Base-by-base conservation (phyloP, 2,113 vertebrate genomes). In the Ramphastos sulfuratus region DNA sequence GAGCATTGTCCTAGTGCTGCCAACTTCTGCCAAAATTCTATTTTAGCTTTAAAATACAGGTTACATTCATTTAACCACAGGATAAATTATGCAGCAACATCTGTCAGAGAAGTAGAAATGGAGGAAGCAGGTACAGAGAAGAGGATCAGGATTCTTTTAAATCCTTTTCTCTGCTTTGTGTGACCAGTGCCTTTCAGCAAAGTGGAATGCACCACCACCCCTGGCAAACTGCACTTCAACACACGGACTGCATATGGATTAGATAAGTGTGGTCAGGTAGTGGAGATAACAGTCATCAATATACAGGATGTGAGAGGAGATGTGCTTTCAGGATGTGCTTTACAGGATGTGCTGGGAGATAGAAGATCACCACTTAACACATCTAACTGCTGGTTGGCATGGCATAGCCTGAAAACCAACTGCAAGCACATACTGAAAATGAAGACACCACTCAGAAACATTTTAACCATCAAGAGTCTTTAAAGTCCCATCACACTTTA, bases 1-100 rank as follows among this genome's bases (percentile, higher is more conserved):
- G 33, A 94, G 72, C 25, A 2, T 61, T 75, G 46, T 50, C 28
- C 74, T 39, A 84, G 35, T 3, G 46, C 30, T 90, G 63, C 60
- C 86, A 89, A 75, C 65, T 71, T 92, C 89, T 84, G 59, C 66
- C 65, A 91, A 83, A 92, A 71, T 20, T 71, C 37, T 61, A 1
- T 64, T 94, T 94, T 84, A 18, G 33, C 33, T 80, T 87, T 65
- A 31, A 86, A 91, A 61, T 58, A 44, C 91, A 83, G 61, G 65
- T 75, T 33, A 19, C 0, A 4, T 21, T 91, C 37, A 9, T 65
- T 74, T 52, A 58, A 65, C 39, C 76, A 65, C 79, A 83, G 54
- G 48, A 59, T 87, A 59, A 54, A 20, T 77, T 67, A 58, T 1
- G 1, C 0, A 87, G 56, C 52, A 82, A 39, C 30, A 77, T 37